Evolutionary conservation across 2,888 invertebrate species (phyloP).

Genomic region (Diplolepis rosae): DNA sequence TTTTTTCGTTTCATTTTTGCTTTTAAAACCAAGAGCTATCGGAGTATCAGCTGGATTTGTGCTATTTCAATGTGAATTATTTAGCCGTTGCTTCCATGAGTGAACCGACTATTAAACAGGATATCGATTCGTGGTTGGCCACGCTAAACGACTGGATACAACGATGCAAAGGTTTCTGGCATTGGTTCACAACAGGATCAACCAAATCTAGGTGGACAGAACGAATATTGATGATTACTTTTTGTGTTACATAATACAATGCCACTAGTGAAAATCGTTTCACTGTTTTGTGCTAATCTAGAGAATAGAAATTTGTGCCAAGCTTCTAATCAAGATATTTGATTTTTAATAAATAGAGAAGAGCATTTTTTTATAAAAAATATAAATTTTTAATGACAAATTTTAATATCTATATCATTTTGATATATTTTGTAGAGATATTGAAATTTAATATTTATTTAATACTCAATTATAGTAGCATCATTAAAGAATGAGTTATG

Average conservation of each 20-base stretch:
- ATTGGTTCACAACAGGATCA: constrained; percentile 40
- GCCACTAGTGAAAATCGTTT: not conserved
- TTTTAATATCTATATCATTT: too few species aligned
- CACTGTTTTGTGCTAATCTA: not conserved
- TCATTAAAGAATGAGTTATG: too few species aligned
- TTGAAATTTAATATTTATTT: too few species aligned
- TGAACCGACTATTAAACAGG: constrained; percentile 56
- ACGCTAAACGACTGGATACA: constrained; percentile 56
- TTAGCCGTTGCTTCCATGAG: constrained; percentile 55
- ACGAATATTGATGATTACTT: constrained; percentile 25
- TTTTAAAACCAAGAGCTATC: constrained; percentile 3
- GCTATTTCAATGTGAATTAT: constrained; percentile 51
- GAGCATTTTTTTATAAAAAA: too few species aligned
- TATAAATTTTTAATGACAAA: too few species aligned
- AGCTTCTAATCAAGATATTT: too few species aligned
- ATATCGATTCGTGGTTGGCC: constrained; percentile 63
- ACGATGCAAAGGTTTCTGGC: constrained; percentile 46
- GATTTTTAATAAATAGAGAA: too few species aligned
- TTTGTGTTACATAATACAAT: not conserved
- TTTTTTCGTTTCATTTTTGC: not conserved
- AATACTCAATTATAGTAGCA: too few species aligned
- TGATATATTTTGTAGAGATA: too few species aligned
- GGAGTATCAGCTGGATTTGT: constrained; percentile 17
- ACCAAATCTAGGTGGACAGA: constrained; percentile 30
- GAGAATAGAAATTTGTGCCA: not conserved